Evolutionary conservation across 2,113 vertebrate genomes (phyloP), one percentile per base, ranked within the genome.

Genomic region (Notiomystis cincta): DNA sequence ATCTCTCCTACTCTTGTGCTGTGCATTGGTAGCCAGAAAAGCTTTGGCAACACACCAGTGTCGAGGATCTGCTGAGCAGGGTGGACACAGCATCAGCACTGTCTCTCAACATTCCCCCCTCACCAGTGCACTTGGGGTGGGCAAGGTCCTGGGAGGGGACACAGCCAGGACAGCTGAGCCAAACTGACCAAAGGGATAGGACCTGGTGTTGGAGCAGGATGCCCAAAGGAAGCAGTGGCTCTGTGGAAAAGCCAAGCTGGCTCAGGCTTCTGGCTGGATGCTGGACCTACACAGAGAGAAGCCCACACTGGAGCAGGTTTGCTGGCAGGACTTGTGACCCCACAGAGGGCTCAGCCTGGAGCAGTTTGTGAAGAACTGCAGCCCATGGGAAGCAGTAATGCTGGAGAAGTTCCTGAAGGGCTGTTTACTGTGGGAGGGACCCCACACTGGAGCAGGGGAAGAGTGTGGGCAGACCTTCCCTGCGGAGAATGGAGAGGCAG

Each of bases 381-480:
- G 20, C 30, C 40, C 40, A 31, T 18, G 21, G 16, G 65, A 71
- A 35, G 48, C 5, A 48, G 2, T 5, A 25, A 27, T 8, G 4
- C 4, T 50, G 58, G 50, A 37, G 31, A 64, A 27, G 9, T 28
- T 64, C 27, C 21, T 57, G 25, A 31, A 42, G 6, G 35, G 22
- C 21, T 37, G 16, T 25, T 13, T 28, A 15, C 56, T 30, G 15
- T 30, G 28, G 19, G n/a, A 62, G 35, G 30, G 21, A 78, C 24
- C 1, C 21, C 25, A 15, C 0, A 0, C 13, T 48, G 50, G 31
- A 35, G 11, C 11, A 64, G 31, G 3, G 24, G 5, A 57, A 33
- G 25, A 10, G 21, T 12, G 31, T 42, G 58, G 18, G 10, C 25
- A 65, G 58, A 44, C 37, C 35, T 50, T 22, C 18, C 37, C 27